Conservation (phyloP, 2,113 vertebrate genomes). For the Mobula birostris region DNA sequence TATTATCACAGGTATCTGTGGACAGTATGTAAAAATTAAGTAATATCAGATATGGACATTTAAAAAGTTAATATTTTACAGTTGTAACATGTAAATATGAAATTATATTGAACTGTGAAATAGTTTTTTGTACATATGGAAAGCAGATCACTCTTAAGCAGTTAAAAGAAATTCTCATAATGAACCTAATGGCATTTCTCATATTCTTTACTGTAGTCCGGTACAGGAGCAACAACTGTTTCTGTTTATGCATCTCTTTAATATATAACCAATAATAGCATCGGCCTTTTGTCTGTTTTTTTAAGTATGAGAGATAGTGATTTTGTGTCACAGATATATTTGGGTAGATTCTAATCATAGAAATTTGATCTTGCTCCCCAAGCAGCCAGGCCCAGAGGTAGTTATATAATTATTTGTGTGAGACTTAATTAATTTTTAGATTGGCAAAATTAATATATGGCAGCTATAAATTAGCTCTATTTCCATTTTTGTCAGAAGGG, state of each 20-base stretch:
- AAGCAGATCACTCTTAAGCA: background rate
- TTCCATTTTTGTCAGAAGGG: background rate
- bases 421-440: conserved; percentile 20
- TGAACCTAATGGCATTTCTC: background rate
- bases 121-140: background rate
- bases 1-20: background rate
- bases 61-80: background rate
- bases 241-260: background rate
- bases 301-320: background rate
- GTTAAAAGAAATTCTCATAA: background rate
- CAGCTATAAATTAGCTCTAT: background rate
- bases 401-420: background rate
- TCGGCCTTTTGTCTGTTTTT: background rate
- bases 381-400: background rate
- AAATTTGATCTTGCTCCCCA: background rate
- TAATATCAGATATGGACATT: background rate
- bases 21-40: background rate
- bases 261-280: background rate
- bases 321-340: background rate
- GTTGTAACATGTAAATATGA: background rate
- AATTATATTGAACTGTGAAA: background rate
- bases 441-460: background rate
- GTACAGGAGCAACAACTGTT: background rate
- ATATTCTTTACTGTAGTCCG: background rate
- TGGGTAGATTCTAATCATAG: background rate